A percentile compares a stretch with the other conserved stretches of the same genome.
Evolutionary conservation across 2,888 invertebrate genomes (phyloP).

Genomic region (Drosophila eohydei): DNA sequence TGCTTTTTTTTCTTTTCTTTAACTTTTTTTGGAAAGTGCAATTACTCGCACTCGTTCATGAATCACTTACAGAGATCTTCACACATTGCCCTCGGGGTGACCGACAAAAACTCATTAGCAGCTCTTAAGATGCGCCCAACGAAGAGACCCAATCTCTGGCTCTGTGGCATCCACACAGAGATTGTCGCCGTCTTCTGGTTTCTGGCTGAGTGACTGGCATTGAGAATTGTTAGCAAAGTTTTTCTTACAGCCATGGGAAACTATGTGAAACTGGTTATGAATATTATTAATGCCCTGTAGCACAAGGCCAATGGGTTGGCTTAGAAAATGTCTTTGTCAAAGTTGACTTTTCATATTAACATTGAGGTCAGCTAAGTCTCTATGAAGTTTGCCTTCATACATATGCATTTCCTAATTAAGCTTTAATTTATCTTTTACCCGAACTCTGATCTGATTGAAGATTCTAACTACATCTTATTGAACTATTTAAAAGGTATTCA

Average conservation of each 20-base stretch:
- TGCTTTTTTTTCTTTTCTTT: background rate
- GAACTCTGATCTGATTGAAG: too few relatives aligned
- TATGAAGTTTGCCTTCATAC: background rate
- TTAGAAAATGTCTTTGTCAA: slow-evolving; percentile 1
- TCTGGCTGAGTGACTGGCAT: slow-evolving; percentile 44
- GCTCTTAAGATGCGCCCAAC: slow-evolving; percentile 44
- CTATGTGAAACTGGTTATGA: slow-evolving; percentile 71
- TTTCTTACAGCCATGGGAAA: slow-evolving; percentile 62
- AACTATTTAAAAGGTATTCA: too few relatives aligned
- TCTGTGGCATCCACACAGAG: slow-evolving; percentile 21
- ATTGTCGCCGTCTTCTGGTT: slow-evolving; percentile 23
- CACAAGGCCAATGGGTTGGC: slow-evolving; percentile 7
- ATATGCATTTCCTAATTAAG: background rate
- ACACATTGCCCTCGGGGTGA: slow-evolving; percentile 43
- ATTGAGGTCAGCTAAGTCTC: background rate
- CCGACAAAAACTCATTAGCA: slow-evolving; percentile 63
- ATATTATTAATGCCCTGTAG: slow-evolving; percentile 39
- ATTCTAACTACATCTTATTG: background rate
- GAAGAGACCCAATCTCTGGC: slow-evolving; percentile 31
- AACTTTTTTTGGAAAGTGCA: slow-evolving; percentile 45
- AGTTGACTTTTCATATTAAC: slow-evolving; percentile 4
- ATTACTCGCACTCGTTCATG: slow-evolving; percentile 50
- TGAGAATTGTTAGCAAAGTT: slow-evolving; percentile 69
- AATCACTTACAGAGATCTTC: slow-evolving; percentile 64
- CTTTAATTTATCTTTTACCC: background rate